phyloP scores from a whole-genome alignment of 1,140 invertebrate species.

The Drosophila athabasca region DNA sequence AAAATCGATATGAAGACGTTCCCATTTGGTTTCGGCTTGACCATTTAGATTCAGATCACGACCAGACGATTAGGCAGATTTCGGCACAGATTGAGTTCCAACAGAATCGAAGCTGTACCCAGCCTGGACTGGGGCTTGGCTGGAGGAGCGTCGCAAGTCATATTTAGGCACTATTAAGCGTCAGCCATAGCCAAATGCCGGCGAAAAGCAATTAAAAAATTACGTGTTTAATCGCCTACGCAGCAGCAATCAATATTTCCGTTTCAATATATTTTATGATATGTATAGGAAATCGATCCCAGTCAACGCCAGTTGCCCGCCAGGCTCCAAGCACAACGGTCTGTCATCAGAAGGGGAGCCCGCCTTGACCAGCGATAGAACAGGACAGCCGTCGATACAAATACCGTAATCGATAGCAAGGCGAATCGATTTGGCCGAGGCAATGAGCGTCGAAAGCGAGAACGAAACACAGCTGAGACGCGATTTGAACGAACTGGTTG shows the following conservation, averaged over 20 bases:
- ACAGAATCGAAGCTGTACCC: slow-evolving; percentile 57
- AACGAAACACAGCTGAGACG: slow-evolving; percentile 36
- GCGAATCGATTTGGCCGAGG: slow-evolving; percentile 5
- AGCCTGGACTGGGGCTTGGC: not conserved
- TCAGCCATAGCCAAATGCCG: slow-evolving; percentile 28
- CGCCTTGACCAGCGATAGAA: slow-evolving; percentile 5
- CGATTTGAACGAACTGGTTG: slow-evolving; percentile 64
- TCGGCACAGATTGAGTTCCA: too few relatives aligned
- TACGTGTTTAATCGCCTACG: slow-evolving; percentile 60
- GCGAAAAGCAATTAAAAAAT: slow-evolving; percentile 64
- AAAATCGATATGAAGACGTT: too few relatives aligned
- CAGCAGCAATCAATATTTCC: slow-evolving; percentile 54
- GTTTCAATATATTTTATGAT: slow-evolving; percentile 38
- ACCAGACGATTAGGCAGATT: slow-evolving; percentile 56
- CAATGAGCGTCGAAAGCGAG: slow-evolving; percentile 48
- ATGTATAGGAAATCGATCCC: slow-evolving; percentile 28
- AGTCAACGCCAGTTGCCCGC: slow-evolving; percentile 45
- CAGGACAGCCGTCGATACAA: slow-evolving; percentile 33
- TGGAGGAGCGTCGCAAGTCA: slow-evolving; percentile 18
- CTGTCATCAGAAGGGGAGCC: not conserved
- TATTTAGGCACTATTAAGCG: slow-evolving; percentile 72
- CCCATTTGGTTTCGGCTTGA: too few relatives aligned
- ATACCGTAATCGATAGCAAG: slow-evolving; percentile 29
- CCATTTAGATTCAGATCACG: slow-evolving; percentile 49
- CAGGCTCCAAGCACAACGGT: slow-evolving; percentile 56